Percentiles rank a stretch among this genome's conserved stretches.
Evolutionary conservation across 2,113 vertebrate genomes (phyloP).

Genomic region (Oryzias woworae): DNA sequence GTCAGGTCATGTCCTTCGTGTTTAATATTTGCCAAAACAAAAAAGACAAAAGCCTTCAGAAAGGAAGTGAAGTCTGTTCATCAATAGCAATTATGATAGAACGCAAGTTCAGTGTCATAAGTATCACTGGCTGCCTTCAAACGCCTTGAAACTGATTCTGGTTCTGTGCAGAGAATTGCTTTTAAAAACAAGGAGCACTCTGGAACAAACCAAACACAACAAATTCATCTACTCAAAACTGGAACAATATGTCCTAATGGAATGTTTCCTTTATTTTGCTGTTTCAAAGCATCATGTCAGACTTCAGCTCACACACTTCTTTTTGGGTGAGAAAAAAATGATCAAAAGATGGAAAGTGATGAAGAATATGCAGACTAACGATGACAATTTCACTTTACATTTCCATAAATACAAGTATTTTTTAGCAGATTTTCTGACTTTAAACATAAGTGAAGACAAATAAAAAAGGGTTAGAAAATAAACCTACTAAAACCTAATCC

Average conservation of each 20-base stretch:
- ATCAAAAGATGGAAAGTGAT: background rate
- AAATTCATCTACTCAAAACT: slow-evolving; percentile 11
- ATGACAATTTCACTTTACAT: background rate
- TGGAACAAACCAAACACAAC: slow-evolving; percentile 34
- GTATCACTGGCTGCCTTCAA: slow-evolving; percentile 24
- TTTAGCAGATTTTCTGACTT: background rate
- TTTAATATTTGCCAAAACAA: slow-evolving; percentile 41
- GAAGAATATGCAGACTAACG: too few relatives aligned
- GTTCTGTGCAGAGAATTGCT: slow-evolving; percentile 9
- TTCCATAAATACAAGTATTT: too few relatives aligned
- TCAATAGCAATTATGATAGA: slow-evolving; percentile 21
- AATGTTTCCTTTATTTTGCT: slow-evolving; percentile 17
- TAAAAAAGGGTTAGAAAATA: background rate
- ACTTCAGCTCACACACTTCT: slow-evolving; percentile 7
- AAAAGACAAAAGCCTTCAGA: slow-evolving; percentile 21
- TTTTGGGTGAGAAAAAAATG: background rate
- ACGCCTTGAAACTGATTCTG: slow-evolving; percentile 28
- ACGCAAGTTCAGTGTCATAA: slow-evolving; percentile 4
- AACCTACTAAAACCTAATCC: too few relatives aligned
- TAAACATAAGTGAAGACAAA: background rate
- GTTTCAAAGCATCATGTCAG: slow-evolving; percentile 20
- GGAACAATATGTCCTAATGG: background rate
- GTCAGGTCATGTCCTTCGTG: slow-evolving; percentile 55
- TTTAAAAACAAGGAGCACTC: slow-evolving; percentile 28
- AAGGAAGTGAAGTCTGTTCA: slow-evolving; percentile 25